These are phyloP conservation scores for Cybosia mesomella DNA, from an alignment of 2,888 invertebrate genomes.

Conservation along the genomic window DNA sequence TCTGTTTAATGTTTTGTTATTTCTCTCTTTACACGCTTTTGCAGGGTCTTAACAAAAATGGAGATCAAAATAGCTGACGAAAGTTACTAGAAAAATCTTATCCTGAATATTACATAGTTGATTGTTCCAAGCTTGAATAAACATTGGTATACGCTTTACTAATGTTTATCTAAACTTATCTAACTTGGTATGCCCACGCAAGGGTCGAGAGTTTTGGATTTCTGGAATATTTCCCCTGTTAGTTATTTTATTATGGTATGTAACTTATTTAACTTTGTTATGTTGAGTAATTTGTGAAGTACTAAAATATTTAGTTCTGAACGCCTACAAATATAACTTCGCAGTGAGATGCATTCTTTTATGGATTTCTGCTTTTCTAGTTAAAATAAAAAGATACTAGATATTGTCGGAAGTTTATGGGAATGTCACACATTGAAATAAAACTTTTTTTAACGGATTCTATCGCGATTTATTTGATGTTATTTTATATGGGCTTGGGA, in stretches of 20 bases:
- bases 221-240: constrained; percentile 7
- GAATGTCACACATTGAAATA: too few species aligned
- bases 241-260: constrained; percentile 6
- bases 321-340: background rate
- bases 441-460: too few species aligned
- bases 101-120: background rate
- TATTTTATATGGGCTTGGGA: too few species aligned
- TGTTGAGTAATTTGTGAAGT: background rate
- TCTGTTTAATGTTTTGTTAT: too few species aligned
- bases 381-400: too few species aligned
- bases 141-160: background rate
- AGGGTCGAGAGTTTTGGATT: constrained; percentile 11
- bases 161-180: constrained; percentile 3
- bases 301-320: background rate
- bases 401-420: too few species aligned
- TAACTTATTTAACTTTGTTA: constrained; percentile 10
- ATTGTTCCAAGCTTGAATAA: background rate
- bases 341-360: too few species aligned
- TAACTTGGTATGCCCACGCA: constrained; percentile 4
- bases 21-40: too few species aligned
- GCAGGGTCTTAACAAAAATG: background rate
- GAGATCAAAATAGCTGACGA: background rate
- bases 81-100: background rate
- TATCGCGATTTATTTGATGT: too few species aligned
- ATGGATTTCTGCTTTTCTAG: too few species aligned